Evolutionary conservation across 2,797 vertebrate genomes (phyloP).

Genomic region (Hydrocynus forskahlii): DNA sequence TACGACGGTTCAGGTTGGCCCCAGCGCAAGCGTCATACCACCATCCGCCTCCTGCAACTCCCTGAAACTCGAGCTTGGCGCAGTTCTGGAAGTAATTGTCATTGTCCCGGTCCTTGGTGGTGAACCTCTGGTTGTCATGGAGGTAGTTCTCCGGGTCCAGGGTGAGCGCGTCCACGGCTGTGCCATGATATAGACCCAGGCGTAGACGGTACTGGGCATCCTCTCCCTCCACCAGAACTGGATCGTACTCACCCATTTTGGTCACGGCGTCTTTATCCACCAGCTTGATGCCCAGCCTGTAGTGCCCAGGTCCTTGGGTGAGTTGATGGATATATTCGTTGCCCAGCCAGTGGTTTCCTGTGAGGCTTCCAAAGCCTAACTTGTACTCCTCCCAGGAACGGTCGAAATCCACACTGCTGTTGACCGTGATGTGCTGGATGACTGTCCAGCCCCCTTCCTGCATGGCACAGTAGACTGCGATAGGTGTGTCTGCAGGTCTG

Average conservation of each 20-base stretch:
- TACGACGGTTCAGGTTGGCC: conserved; percentile 86
- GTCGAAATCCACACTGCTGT: conserved; percentile 84
- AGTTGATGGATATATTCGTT: conserved; percentile 84
- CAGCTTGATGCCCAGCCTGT: conserved; percentile 84
- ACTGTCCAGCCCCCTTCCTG: conserved; percentile 88
- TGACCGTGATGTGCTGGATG: conserved; percentile 87
- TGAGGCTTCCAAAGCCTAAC: conserved; percentile 78
- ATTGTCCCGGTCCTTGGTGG: conserved; percentile 86
- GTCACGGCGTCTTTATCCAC: conserved; percentile 78
- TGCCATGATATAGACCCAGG: conserved; percentile 84
- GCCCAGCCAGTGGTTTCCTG: conserved; percentile 86
- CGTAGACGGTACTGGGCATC: conserved; percentile 79
- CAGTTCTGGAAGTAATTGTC: conserved; percentile 88
- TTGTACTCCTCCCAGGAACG: conserved; percentile 85
- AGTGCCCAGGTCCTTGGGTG: conserved; percentile 72
- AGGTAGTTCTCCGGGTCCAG: conserved; percentile 87
- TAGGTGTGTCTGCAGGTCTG: conserved; percentile 75
- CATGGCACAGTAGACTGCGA: conserved; percentile 85
- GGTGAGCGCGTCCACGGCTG: conserved; percentile 81
- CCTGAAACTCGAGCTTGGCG: conserved; percentile 83
- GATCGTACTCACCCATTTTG: conserved; percentile 82
- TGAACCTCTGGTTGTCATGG: conserved; percentile 90
- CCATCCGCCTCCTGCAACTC: conserved; percentile 82
- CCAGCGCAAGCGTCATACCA: conserved; percentile 87
- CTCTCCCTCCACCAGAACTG: conserved; percentile 81